Base-by-base conservation (phyloP, 2,113 vertebrate genomes). In the Cephalopholis sonnerati region DNA sequence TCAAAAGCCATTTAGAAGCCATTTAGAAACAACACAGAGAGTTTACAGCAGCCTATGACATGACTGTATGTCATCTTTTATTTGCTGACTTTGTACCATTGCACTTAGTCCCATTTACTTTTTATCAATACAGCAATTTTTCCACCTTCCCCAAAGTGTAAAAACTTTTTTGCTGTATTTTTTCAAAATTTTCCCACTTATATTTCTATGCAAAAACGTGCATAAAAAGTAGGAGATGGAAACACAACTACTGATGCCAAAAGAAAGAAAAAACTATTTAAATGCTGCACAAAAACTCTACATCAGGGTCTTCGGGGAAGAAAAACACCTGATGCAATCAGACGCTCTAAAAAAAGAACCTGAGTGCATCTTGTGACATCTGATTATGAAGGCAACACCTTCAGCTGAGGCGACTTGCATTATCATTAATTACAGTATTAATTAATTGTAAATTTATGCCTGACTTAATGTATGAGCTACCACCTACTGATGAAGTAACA, bases 361-460 rank as follows among this genome's bases (percentile, higher is more conserved):
- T 7, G 6, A 65, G 59, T 27, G 44, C 29, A 74, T 79, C 77
- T 70, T 71, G 46, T 79, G 64, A 78, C 76, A 74, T 64, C 57
- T 89, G 84, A 87, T 86, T 79, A 80, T n/a, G 65, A 36, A 71
- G 55, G 22, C 41, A 59, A 79, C 51, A 74, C 46, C 54, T 82
- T 87, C 74, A 53, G 20, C 63, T n/a, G 75, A 63, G 58, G 39
- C 16, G 48, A 76, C 62, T 48, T 46, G 66, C 44, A 44, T 89
- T 41, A 61, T 70, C 77, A 83, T 79, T 89, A 85, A 85, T 83
- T 70, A 62, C 25, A 55, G 13, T 70, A 57, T 29, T 64, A 61
- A 84, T 79, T 86, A 70, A 83, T 71, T 77, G 67, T 48, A 82
- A 89, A 87, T 83, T 63, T 81, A 91, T 82, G 65, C 77, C 57